Base-by-base conservation (phyloP, 2,797 vertebrate genomes). In the Apogon hyalosoma region DNA sequence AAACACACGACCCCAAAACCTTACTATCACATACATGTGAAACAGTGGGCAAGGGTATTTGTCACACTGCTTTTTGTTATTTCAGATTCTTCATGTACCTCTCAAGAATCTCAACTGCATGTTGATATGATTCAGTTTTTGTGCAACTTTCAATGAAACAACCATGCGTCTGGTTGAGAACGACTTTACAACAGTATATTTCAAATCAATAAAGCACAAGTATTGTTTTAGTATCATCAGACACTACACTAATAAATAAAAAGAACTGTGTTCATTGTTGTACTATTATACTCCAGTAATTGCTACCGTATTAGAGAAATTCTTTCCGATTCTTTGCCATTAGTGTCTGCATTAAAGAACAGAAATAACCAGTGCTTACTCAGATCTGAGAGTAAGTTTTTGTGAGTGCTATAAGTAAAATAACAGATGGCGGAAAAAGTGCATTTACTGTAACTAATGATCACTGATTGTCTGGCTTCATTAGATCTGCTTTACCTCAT, bases 371-470 rank as follows among this genome's bases (percentile, higher is more conserved):
- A 38, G 33, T 36, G 33, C 33, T 36, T 8, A 36, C 7, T 8
- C 9, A 36, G 33, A 8, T 36, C 33, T 36, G 33, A 36, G 9
- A 24, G 11, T 13, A 38, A 13, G 13, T 52, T 33, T 8, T 39
- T 41, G 11, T 33, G 7, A 55, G 46, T 39, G 28, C 10, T 28
- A 63, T 1, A 66, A 36, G 21, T 40, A 49, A 41, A 56, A 63
- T 45, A 12, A 46, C 19, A 11, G 15, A 41, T 7, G 48, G 9
- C 7, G 11, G 4, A 6, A 12, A 49, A 6, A 49, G 15, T 49
- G 47, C 47, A 49, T 24, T 13, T 24, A 49, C 14, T 49, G 21
- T 7, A 9, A 3, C 33, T 36, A 36, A 36, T 10, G 33, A 21
- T 49, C 13, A 49, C 4, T 21, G 24, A 59, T 42, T 48, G 54